Percentiles rank a stretch among this genome's conserved stretches.
Conservation (phyloP, 2,888 invertebrate species). For the Dasysyrphus albostriatus region DNA sequence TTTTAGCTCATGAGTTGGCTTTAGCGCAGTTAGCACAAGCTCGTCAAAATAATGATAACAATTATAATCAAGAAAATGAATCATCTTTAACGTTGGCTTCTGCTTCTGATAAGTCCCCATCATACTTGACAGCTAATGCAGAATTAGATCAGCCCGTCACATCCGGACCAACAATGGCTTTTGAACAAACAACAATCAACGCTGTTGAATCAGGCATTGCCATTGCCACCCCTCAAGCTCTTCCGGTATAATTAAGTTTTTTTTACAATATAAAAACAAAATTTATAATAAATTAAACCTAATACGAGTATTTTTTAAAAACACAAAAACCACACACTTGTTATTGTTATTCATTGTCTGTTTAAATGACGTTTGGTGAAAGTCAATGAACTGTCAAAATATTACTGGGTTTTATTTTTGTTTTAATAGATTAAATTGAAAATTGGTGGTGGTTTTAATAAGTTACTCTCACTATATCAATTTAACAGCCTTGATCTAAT, state of each 20-base stretch:
- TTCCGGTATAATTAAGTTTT: constrained; percentile 39
- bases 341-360: neutral
- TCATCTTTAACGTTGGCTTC: constrained; percentile 39
- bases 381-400: constrained; percentile 22
- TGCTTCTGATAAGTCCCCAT: constrained; percentile 27
- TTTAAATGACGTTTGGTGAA: neutral
- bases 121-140: constrained; percentile 15
- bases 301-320: neutral
- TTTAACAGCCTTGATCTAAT: neutral
- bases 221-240: constrained; percentile 17
- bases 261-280: neutral
- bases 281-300: neutral
- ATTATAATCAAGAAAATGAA: constrained; percentile 26
- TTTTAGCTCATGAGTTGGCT: constrained; percentile 81
- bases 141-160: constrained; percentile 45
- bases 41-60: constrained; percentile 30
- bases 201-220: constrained; percentile 24
- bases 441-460: neutral
- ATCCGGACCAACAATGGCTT: constrained; percentile 46
- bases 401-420: neutral
- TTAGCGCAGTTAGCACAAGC: constrained; percentile 80
- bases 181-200: constrained; percentile 34
- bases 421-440: constrained; percentile 5
- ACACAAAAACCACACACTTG: neutral
- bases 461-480: too few relatives aligned